phyloP scores from a whole-genome alignment of 2,888 invertebrate species.

The Cetonia aurata region DNA sequence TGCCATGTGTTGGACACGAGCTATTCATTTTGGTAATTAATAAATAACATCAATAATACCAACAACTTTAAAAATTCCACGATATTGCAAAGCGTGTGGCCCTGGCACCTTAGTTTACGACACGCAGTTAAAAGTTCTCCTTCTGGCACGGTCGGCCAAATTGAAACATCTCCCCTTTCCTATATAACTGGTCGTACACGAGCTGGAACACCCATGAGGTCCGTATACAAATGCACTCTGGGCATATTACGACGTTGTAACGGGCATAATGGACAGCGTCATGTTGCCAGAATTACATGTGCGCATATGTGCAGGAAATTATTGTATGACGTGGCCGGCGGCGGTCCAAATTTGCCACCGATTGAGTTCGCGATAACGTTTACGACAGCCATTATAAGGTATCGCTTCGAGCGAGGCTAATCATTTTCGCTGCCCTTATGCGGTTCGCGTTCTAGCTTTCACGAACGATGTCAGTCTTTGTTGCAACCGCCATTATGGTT shows the following conservation, averaged over 20 bases:
- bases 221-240: slow-evolving; percentile 23
- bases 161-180: slow-evolving; percentile 7
- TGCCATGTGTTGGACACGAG: no score
- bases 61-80: no score
- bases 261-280: slow-evolving; percentile 27
- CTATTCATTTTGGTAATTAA: no score
- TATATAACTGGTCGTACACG: not conserved
- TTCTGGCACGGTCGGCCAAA: slow-evolving; percentile 8
- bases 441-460: not conserved
- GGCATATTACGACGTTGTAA: slow-evolving; percentile 26
- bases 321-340: slow-evolving; percentile 30
- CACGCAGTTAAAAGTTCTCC: slow-evolving; percentile 12
- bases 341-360: slow-evolving; percentile 21
- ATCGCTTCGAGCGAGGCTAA: slow-evolving; percentile 8
- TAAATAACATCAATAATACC: no score
- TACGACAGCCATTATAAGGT: slow-evolving; percentile 19
- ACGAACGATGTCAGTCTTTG: no score
- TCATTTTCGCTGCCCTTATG: slow-evolving; percentile 18
- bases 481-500: no score
- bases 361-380: slow-evolving; percentile 31
- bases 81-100: no score
- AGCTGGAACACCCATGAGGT: not conserved
- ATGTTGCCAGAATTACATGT: slow-evolving; percentile 28
- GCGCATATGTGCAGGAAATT: slow-evolving; percentile 33
- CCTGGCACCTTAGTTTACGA: slow-evolving; percentile 16